Base-by-base conservation (phyloP, 2,888 invertebrate species). In the Apodemia duryi region DNA sequence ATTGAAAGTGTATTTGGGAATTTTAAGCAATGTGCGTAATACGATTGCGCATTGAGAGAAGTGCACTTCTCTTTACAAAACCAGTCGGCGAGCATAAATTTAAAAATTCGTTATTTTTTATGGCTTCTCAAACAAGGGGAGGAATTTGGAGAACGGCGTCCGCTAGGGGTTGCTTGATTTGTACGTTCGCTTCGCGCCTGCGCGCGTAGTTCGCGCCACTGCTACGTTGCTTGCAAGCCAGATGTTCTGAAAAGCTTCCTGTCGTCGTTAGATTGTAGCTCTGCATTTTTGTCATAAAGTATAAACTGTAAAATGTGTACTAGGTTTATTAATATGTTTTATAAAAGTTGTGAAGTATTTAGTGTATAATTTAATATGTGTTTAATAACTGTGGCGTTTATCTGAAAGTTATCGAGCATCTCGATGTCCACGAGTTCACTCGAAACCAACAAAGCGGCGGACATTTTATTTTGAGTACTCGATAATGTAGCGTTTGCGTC, bases 381-480 rank as follows among this genome's bases (percentile, higher is more conserved):
- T 82, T 78, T 82, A 78, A 71, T 76, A 82, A 82, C 77, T 80
- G 84, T 84, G 84, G 82, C 76, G 78, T 80, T 80, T 82, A 81
- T 77, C 79, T 78, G 72, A 82, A 83, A 85, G 82, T 84, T 88
- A 86, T 88, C 82, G 87, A 88, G 88, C 91, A 88, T 85, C 87
- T 87, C 85, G 84, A 89, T 91, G 89, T 91, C 92, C 91, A 91
- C 92, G 90, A 91, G 91, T 91, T 90, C 90, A 90, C 81, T 91
- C 86, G 86, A 88, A 85, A 91, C 91, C 91, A 90, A 91, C 91
- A 90, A 91, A 91, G 92, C 92, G 92, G 92, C 92, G 91, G 92
- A 92, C 92, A 92, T 92, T 92, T 92, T 92, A 92, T 92, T 92
- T 92, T 90, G 90, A 91, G 88, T 88, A 88, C 86, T 91, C 87